phyloP scores from a whole-genome alignment of 1,140 invertebrate species.

The Anoplophora glabripennis region DNA sequence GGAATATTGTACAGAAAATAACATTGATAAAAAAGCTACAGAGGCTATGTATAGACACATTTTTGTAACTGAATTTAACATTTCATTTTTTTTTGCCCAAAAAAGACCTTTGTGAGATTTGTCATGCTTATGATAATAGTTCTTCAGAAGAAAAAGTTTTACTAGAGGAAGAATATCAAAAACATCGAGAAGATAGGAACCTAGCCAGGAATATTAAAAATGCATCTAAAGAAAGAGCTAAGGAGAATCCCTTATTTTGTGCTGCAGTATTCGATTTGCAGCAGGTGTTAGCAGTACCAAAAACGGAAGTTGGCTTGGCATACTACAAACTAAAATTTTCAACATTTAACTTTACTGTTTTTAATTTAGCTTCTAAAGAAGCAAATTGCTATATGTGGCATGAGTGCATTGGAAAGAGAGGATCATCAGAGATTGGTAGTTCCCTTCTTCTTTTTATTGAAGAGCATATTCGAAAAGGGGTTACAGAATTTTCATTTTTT shows the following conservation, averaged over 20 bases:
- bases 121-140: slow-evolving; percentile 2
- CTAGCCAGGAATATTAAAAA: slow-evolving; percentile 14
- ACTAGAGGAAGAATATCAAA: neutral
- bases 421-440: slow-evolving; percentile 37
- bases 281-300: slow-evolving; percentile 6
- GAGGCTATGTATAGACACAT: slow-evolving; percentile 7
- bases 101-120: slow-evolving; percentile 17
- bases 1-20: slow-evolving; percentile 9
- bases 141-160: neutral
- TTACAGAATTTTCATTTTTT: no score
- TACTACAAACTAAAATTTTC: slow-evolving; percentile 23
- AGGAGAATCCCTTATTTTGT: slow-evolving; percentile 1
- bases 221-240: slow-evolving; percentile 3
- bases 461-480: no score
- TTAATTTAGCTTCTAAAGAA: slow-evolving; percentile 27
- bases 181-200: slow-evolving; percentile 1
- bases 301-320: slow-evolving; percentile 8
- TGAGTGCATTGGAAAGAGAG: slow-evolving; percentile 32
- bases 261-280: slow-evolving; percentile 15
- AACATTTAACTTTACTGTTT: slow-evolving; percentile 37
- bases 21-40: slow-evolving; percentile 8
- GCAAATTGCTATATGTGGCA: slow-evolving; percentile 37
- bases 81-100: slow-evolving; percentile 17
- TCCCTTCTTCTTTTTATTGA: no score
- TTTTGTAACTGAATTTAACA: slow-evolving; percentile 13